These are phyloP conservation scores for Polia nebulosa DNA, from an alignment of 2,888 invertebrate genomes.

Conservation along the genomic window DNA sequence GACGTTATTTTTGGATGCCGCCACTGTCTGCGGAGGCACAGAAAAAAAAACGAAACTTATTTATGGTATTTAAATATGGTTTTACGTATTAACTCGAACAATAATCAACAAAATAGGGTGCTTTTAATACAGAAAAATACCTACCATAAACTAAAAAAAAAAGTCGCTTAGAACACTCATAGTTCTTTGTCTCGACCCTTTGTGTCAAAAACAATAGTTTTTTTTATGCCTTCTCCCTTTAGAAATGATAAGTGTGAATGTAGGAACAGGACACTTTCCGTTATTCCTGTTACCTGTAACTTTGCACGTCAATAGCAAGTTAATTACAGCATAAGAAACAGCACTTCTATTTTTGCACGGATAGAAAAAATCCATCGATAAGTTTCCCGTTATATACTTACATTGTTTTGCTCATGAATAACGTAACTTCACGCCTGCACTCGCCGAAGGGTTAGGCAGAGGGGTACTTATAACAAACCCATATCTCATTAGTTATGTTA, in stretches of 20 bases:
- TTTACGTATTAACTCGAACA: too few species aligned
- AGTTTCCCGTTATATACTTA: not conserved
- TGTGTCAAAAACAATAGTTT: not conserved
- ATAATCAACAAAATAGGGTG: too few species aligned
- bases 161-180: not conserved
- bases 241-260: not conserved
- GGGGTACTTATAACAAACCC: too few species aligned
- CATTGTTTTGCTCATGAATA: not conserved
- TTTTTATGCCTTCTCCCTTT: not conserved
- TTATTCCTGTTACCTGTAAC: not conserved
- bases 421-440: not conserved
- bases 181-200: not conserved
- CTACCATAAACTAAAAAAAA: too few species aligned
- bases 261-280: constrained; percentile 2
- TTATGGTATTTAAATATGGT: too few species aligned
- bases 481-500: too few species aligned
- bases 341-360: constrained; percentile 5
- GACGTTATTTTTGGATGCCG: too few species aligned
- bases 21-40: too few species aligned
- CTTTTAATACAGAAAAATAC: too few species aligned
- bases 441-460: too few species aligned
- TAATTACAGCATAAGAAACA: constrained; percentile 1
- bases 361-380: not conserved
- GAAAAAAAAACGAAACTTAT: too few species aligned
- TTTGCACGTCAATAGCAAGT: not conserved